phyloP scores from a whole-genome alignment of 2,113 vertebrate species.

The Cottus gobio region DNA sequence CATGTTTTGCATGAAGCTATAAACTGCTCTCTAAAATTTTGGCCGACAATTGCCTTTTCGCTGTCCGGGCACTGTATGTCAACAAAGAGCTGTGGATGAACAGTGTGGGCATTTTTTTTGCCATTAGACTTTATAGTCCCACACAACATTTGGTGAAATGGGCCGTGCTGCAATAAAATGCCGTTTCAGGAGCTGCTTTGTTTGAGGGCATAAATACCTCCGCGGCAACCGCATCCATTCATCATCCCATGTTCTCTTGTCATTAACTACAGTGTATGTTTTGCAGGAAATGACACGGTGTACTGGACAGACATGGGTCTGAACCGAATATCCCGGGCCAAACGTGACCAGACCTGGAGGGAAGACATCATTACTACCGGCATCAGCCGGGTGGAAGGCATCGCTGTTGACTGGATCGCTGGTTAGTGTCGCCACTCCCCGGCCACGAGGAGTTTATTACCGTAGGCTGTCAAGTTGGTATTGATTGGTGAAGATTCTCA shows the following conservation, averaged over 20 bases:
- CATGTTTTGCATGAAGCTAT: conserved; percentile 55
- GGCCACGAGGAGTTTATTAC: neutral
- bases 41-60: conserved; percentile 33
- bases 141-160: conserved; percentile 66
- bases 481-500: conserved; percentile 15
- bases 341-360: conserved; percentile 97
- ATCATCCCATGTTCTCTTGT: conserved; percentile 42
- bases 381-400: conserved; percentile 96
- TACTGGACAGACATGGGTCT: conserved; percentile 99
- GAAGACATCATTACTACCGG: conserved; percentile 96
- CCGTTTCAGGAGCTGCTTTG: conserved; percentile 60
- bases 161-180: conserved; percentile 62
- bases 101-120: conserved; percentile 38
- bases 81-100: conserved; percentile 44
- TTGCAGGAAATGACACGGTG: conserved; percentile 94
- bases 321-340: conserved; percentile 95
- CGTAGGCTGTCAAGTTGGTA: conserved; percentile 11
- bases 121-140: conserved; percentile 55
- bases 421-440: conserved; percentile 79
- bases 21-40: conserved; percentile 53
- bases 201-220: conserved; percentile 47
- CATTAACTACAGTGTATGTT: conserved; percentile 53
- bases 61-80: conserved; percentile 34
- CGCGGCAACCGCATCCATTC: conserved; percentile 54
- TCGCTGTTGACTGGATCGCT: conserved; percentile 98